Percentiles rank a stretch among this genome's conserved stretches.
These are phyloP conservation scores for Rhopalosiphum padi DNA, from an alignment of 1,140 invertebrate genomes.

Conservation along the genomic window DNA sequence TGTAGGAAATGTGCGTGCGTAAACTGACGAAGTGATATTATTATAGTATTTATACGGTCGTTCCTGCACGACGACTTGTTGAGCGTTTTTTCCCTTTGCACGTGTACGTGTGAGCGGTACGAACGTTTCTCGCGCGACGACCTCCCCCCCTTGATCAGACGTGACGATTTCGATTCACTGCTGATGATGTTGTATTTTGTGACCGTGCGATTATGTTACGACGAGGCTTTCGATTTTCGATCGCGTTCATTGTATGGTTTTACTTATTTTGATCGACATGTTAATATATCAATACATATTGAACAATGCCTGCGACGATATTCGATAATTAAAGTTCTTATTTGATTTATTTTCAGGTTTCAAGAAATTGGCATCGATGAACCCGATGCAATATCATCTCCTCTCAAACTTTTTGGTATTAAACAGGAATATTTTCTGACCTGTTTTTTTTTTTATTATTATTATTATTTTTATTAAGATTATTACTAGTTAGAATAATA, in stretches of 20 bases:
- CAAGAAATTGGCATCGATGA: conserved; percentile 1
- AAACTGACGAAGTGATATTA: not conserved
- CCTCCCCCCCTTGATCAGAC: not conserved
- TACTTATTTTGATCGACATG: not conserved
- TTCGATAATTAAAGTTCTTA: not conserved
- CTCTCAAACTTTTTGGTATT: conserved; percentile 50
- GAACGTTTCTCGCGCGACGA: not conserved
- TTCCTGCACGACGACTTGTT: not conserved
- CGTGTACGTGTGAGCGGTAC: not conserved
- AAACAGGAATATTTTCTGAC: conserved; percentile 39
- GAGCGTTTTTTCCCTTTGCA: not conserved
- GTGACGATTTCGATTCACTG: not conserved
- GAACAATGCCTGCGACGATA: not conserved
- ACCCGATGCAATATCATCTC: conserved; percentile 35
- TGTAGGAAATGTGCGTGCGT: not conserved
- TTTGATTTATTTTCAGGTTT: conserved; percentile 36
- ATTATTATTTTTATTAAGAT: conserved; percentile 18
- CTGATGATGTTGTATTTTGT: not conserved
- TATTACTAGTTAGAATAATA: conserved; percentile 36
- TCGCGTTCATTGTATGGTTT: not conserved
- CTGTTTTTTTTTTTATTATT: conserved; percentile 46
- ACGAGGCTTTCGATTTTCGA: not conserved
- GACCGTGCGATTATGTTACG: not conserved
- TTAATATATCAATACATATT: not conserved
- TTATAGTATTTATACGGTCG: not conserved